Percentiles rank a stretch among this genome's conserved stretches.
Evolutionary conservation across 2,113 vertebrate species (phyloP).

Genomic region (Datnioides undecimradiatus): DNA sequence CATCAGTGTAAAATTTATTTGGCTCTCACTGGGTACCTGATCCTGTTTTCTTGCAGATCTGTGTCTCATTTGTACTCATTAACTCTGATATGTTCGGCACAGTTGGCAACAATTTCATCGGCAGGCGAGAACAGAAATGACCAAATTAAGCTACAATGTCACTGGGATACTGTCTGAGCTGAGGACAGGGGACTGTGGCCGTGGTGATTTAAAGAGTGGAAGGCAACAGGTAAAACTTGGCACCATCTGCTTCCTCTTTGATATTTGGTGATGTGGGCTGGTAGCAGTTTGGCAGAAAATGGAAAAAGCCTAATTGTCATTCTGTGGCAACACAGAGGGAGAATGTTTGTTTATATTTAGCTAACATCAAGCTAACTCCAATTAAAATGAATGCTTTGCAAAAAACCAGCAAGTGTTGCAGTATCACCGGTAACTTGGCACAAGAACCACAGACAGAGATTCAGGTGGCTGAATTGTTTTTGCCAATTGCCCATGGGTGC

Average conservation of each 20-base stretch:
- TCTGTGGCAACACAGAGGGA: neutral
- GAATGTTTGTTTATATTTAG: neutral
- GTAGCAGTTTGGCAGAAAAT: neutral
- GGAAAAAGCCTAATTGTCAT: neutral
- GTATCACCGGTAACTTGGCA: neutral
- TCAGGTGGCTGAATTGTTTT: neutral
- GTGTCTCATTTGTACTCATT: neutral
- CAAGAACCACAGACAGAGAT: neutral
- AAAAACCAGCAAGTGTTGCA: conserved; percentile 8
- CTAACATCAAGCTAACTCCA: neutral
- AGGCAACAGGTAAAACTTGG: neutral
- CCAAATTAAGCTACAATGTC: neutral
- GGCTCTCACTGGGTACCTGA: neutral
- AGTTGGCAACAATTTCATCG: neutral
- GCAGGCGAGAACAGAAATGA: neutral
- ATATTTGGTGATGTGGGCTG: neutral
- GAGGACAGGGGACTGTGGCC: neutral
- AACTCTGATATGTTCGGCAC: conserved; percentile 8
- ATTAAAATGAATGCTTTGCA: neutral
- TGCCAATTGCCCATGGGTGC: neutral
- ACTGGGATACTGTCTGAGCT: neutral
- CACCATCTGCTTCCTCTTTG: neutral
- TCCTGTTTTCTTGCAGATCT: neutral
- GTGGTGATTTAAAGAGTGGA: neutral
- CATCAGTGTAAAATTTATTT: neutral